These are phyloP conservation scores for Andrena dorsata DNA, from an alignment of 2,888 invertebrate species.

Conservation along the genomic window DNA sequence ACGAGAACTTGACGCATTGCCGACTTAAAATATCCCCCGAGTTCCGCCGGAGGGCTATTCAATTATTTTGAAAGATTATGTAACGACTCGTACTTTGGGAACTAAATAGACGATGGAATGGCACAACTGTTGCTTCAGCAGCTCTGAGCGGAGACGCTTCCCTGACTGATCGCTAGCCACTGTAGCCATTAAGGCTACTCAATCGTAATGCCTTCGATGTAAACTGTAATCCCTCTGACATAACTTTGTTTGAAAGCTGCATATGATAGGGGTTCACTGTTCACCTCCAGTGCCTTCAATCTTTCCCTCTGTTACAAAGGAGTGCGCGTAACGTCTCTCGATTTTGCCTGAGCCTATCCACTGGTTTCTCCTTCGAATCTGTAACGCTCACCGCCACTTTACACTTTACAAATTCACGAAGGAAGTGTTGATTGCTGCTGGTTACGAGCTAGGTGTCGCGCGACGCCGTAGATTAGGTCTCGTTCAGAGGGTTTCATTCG, in stretches of 20 bases:
- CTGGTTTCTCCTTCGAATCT: too few relatives aligned
- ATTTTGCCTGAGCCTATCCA: too few relatives aligned
- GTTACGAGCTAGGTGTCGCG: not conserved
- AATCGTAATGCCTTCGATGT: conserved; percentile 3
- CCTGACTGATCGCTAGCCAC: conserved; percentile 7
- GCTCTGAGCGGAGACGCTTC: not conserved
- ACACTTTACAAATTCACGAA: too few relatives aligned
- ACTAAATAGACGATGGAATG: not conserved
- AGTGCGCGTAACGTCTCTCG: too few relatives aligned
- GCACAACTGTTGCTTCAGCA: conserved; percentile 28
- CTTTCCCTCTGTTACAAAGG: not conserved
- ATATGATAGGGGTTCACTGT: not conserved
- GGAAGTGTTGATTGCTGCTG: too few relatives aligned
- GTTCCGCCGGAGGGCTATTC: not conserved
- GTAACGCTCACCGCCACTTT: too few relatives aligned
- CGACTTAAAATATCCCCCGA: not conserved
- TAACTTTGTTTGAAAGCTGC: conserved; percentile 1
- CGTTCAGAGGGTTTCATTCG: not conserved
- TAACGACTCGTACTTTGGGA: not conserved
- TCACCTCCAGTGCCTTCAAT: not conserved
- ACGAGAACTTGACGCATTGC: too few relatives aligned
- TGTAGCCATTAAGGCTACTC: not conserved
- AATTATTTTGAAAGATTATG: conserved; percentile 3
- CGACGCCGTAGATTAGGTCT: not conserved
- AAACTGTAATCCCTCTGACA: not conserved